Conservation (phyloP, 2,888 invertebrate species). For the Hanleya hanleyi region DNA sequence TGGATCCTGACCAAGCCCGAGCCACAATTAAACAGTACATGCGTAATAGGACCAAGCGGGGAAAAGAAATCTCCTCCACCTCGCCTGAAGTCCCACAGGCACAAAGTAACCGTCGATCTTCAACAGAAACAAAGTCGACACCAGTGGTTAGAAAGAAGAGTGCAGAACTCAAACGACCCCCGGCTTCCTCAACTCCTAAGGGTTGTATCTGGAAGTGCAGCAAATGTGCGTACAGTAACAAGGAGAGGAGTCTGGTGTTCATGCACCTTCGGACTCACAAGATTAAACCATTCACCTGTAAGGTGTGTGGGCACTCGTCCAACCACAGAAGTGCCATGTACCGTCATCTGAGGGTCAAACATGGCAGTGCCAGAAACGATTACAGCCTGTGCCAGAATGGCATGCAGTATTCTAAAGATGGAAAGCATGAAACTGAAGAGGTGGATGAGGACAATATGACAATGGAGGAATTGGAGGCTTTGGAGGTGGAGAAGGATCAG, state of each 20-base stretch:
- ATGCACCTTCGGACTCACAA: slow-evolving; percentile 62
- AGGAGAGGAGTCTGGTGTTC: slow-evolving; percentile 57
- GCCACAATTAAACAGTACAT: background rate
- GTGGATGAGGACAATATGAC: slow-evolving; percentile 15
- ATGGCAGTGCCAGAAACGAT: slow-evolving; percentile 45
- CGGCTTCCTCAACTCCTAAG: slow-evolving; percentile 23
- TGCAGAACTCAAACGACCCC: background rate
- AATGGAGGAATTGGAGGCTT: slow-evolving; percentile 30
- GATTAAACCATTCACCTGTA: slow-evolving; percentile 65
- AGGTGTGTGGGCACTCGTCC: slow-evolving; percentile 70
- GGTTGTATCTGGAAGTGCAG: slow-evolving; percentile 83
- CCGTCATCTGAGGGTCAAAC: slow-evolving; percentile 64
- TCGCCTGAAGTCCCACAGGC: background rate
- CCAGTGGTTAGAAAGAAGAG: background rate
- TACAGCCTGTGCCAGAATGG: slow-evolving; percentile 46
- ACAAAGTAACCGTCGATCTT: background rate
- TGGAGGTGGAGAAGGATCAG: slow-evolving; percentile 12
- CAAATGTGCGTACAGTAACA: slow-evolving; percentile 83
- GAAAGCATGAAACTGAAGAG: slow-evolving; percentile 15
- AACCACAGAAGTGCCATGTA: slow-evolving; percentile 72
- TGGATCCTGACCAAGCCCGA: slow-evolving; percentile 45
- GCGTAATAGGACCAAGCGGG: background rate
- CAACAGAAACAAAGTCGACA: background rate
- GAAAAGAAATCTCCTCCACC: background rate
- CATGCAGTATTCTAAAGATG: slow-evolving; percentile 46